Base-by-base conservation (phyloP, 1,140 invertebrate genomes). In the Neoseiulus cucumeris region DNA sequence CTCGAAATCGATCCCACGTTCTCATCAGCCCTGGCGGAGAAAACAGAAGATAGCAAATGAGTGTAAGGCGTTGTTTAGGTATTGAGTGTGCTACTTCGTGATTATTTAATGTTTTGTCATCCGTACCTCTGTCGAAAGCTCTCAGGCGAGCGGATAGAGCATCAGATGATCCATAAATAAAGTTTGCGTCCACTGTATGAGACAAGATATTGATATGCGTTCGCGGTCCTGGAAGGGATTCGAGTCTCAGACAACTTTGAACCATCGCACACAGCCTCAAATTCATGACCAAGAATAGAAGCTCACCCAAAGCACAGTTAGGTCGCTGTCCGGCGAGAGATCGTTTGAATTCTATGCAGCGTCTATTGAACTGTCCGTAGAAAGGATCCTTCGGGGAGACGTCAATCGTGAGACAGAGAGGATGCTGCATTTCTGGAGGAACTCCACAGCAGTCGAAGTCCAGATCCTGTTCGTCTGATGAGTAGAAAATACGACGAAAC, bases 381-480 rank as follows among this genome's bases (percentile, higher is more conserved):
- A 92, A 91, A 71, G 89, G 87, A 75, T 95, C 91, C 72, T 91
- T 85, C 65, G 85, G 83, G 0, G 90, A 89, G 22, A 94, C 85
- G 25, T 79, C 74, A 67, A 95, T 91, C 75, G 92, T 88, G 72
- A 91, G 85, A 73, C 91, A 94, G 72, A 90, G 89, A 0, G 87
- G 87, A 76, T 91, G 87, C 55, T 64, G 66, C 17, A 64, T 7
- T 1, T 47, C 64, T 25, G 55, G 65, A 1, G 44, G 47, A 29
- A 64, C 25, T 64, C 65, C 42, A 25, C 70, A 71, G 29, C 70
- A 71, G 51, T 70, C 66, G 18, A 71, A 65, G 47, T 71, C 71
- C 1, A 51, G 25, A 30, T 68, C 70, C 22, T 70, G 64, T 7
- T 67, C 69, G 64, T 69, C 68, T 66, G 22, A 12, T 44, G 33